Evolutionary conservation across 2,113 vertebrate genomes (phyloP), one percentile per base, ranked within the genome.

Genomic region (Takifugu flavidus): DNA sequence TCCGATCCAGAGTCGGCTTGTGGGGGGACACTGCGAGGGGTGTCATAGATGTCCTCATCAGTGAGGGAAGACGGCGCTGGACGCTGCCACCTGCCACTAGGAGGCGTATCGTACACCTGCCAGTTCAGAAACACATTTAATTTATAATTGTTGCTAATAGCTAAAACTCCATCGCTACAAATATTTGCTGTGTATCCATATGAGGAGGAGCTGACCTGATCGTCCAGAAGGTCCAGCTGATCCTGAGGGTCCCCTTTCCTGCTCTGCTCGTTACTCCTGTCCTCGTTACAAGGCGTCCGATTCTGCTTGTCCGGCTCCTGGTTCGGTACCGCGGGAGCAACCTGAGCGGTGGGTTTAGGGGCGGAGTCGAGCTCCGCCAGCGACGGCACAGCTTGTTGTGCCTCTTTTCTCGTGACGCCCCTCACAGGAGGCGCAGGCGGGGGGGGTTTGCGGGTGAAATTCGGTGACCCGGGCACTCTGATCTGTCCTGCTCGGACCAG

Each of bases 101-200:
- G 90, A 56, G 90, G 91, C 2, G 91, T 92, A 49, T 92, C 91
- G 44, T 92, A 92, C 25, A 92, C 91, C 91, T 92, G 50, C 27
- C 6, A 45, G 14, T 54, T 27, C 62, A 57, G 49, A 29, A 42
- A 47, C 3, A 46, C 13, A 4, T 43, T 43, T 8, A 43, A 43
- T 43, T 1, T 2, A 43, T 13, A 43, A 13, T 43, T 43, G n/a
- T n/a, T 1, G 14, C 44, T 3, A 12, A 45, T 3, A 5, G 5
- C 3, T 2, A 15, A 47, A 47, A n/a, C 13, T n/a, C 2, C n/a
- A 5, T 47, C 6, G 45, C 13, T 5, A 15, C 45, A 47, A 47
- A n/a, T n/a, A 12, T 45, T 45, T 14, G 14, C 29, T 31, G 2
- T 31, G 29, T 5, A 31, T 5, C 29, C 7, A 6, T 31, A 5